phyloP scores from a whole-genome alignment of 1,140 invertebrate genomes.

The Dreissena polymorpha region DNA sequence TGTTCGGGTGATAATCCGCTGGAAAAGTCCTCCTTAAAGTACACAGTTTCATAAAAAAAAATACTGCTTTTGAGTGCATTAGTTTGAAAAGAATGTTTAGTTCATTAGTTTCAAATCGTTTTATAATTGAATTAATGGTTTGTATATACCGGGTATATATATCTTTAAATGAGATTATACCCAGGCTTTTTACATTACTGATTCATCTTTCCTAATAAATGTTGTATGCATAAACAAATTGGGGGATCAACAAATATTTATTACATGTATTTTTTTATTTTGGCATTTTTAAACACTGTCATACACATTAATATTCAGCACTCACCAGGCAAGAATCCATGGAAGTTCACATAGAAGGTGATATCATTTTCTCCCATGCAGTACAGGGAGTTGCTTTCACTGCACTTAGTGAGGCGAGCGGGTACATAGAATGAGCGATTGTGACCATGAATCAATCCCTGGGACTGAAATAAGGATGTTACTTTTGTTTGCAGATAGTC shows the following conservation, averaged over 20 bases:
- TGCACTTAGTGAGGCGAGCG: slow-evolving; percentile 57
- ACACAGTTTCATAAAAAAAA: slow-evolving; percentile 10
- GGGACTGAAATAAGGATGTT: slow-evolving; percentile 39
- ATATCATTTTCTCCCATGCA: slow-evolving; percentile 64
- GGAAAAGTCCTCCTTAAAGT: slow-evolving; percentile 74
- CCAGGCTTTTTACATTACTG: too few relatives aligned
- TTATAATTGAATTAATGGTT: too few relatives aligned
- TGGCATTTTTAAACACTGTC: too few relatives aligned
- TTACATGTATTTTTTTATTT: too few relatives aligned
- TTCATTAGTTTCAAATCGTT: too few relatives aligned
- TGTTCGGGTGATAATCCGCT: slow-evolving; percentile 72
- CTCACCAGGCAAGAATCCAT: slow-evolving; percentile 76
- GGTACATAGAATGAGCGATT: slow-evolving; percentile 70
- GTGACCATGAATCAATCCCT: slow-evolving; percentile 3
- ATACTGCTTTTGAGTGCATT: too few relatives aligned
- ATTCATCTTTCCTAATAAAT: too few relatives aligned
- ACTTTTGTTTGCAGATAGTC: neutral
- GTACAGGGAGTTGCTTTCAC: slow-evolving; percentile 62
- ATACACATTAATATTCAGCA: neutral
- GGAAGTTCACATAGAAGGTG: slow-evolving; percentile 75
- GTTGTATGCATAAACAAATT: too few relatives aligned
- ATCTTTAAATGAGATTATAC: too few relatives aligned
- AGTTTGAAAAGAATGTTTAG: too few relatives aligned
- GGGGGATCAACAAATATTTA: too few relatives aligned
- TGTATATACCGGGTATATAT: too few relatives aligned